phyloP scores from a whole-genome alignment of 2,888 invertebrate species.

The Temnothorax rugatulus region DNA sequence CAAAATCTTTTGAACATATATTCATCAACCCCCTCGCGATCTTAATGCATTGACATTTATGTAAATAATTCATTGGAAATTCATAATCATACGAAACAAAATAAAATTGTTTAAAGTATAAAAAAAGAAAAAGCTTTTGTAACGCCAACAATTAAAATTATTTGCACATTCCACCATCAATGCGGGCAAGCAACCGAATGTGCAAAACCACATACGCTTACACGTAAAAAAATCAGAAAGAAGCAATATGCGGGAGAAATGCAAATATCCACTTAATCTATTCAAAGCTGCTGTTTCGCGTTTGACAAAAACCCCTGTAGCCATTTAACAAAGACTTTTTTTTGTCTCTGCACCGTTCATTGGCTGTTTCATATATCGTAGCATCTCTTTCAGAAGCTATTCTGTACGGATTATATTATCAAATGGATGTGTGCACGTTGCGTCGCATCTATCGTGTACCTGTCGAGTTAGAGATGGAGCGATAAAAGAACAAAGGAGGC shows the following conservation, averaged over 20 bases:
- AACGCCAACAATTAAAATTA: slow-evolving; percentile 22
- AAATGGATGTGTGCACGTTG: slow-evolving; percentile 16
- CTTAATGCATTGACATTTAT: slow-evolving; percentile 18
- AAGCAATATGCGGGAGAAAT: slow-evolving; percentile 30
- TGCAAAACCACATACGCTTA: not conserved
- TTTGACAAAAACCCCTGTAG: slow-evolving; percentile 17
- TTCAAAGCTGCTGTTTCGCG: slow-evolving; percentile 7
- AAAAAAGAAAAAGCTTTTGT: not conserved
- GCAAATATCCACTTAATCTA: slow-evolving; percentile 37
- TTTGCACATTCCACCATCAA: slow-evolving; percentile 12
- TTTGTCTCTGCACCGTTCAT: not conserved
- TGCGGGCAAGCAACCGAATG: slow-evolving; percentile 8
- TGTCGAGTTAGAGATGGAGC: slow-evolving; percentile 46
- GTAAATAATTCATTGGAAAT: slow-evolving; percentile 10
- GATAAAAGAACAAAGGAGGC: slow-evolving; percentile 48
- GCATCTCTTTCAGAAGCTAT: slow-evolving; percentile 15
- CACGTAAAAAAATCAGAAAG: not conserved
- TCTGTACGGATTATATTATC: slow-evolving; percentile 34
- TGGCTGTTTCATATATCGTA: slow-evolving; percentile 6
- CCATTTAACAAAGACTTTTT: slow-evolving; percentile 31
- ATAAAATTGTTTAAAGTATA: not conserved
- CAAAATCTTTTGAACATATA: slow-evolving; percentile 11
- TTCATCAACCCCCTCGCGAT: not conserved
- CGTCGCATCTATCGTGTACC: slow-evolving; percentile 47
- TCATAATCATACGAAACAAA: not conserved